These are phyloP conservation scores for Coranthus polyacanthus DNA, from an alignment of 2,797 vertebrate genomes.

Conservation along the genomic window DNA sequence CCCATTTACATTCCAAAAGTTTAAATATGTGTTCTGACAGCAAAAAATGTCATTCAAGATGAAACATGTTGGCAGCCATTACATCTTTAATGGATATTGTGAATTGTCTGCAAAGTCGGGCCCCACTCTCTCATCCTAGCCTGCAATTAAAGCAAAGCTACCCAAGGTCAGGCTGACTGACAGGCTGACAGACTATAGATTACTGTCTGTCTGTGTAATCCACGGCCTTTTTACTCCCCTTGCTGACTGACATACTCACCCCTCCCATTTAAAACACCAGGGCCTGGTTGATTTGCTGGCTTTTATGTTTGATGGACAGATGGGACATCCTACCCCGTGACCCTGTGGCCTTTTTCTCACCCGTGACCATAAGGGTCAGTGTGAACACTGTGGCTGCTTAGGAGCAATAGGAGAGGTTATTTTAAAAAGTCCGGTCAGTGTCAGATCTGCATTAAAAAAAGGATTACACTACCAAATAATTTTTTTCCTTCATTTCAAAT, in stretches of 20 bases:
- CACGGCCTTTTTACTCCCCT: constrained; percentile 68
- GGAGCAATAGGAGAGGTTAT: constrained; percentile 27
- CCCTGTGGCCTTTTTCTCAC: constrained; percentile 74
- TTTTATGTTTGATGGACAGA: constrained; percentile 85
- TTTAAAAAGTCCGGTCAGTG: constrained; percentile 48
- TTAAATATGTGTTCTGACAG: constrained; percentile 66
- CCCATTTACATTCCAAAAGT: constrained; percentile 76
- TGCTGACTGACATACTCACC: constrained; percentile 75
- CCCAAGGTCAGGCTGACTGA: constrained; percentile 76
- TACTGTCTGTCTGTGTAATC: constrained; percentile 78
- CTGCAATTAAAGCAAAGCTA: constrained; percentile 76
- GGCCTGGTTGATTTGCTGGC: constrained; percentile 67
- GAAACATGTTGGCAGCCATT: constrained; percentile 77
- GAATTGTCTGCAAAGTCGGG: constrained; percentile 68
- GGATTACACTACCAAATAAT: background rate
- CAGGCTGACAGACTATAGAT: constrained; percentile 81
- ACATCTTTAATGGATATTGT: constrained; percentile 72
- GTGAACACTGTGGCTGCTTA: constrained; percentile 40
- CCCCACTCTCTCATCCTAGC: constrained; percentile 54
- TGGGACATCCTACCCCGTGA: constrained; percentile 79
- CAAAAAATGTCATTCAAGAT: constrained; percentile 72
- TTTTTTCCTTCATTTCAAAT: background rate
- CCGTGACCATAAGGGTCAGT: constrained; percentile 74
- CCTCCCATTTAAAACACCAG: constrained; percentile 73
- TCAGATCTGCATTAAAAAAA: constrained; percentile 36